Conservation (phyloP, 2,113 vertebrate species). For the Ptilorrhoa leucosticta region DNA sequence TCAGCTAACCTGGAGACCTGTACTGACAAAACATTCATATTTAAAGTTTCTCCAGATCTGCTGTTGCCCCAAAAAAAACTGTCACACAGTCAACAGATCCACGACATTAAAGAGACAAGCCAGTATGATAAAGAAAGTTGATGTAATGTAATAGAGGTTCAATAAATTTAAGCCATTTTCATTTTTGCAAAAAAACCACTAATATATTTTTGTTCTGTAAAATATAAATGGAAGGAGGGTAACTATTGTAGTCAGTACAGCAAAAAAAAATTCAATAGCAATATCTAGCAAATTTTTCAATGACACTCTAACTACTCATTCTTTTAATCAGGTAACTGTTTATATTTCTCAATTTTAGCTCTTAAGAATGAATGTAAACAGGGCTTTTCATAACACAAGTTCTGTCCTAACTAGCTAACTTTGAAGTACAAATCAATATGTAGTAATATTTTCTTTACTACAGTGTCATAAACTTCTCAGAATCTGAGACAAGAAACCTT, state of each 20-base stretch:
- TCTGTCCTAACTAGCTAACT: background rate
- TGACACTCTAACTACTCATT: background rate
- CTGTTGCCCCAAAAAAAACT: background rate
- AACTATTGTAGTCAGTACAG: background rate
- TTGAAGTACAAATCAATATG: background rate
- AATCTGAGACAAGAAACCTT: background rate
- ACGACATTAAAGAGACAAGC: background rate
- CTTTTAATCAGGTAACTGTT: background rate
- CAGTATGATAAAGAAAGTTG: background rate
- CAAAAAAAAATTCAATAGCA: background rate
- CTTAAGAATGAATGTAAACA: background rate
- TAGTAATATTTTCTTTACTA: background rate
- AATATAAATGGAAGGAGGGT: background rate
- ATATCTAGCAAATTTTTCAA: background rate
- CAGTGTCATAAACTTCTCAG: background rate
- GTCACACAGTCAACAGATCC: background rate
- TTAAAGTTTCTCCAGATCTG: background rate
- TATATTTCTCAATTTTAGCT: background rate
- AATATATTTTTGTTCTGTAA: background rate
- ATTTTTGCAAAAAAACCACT: background rate
- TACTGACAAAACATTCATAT: background rate
- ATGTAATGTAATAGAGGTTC: background rate
- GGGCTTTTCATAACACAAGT: background rate
- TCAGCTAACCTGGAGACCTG: slow-evolving; percentile 92
- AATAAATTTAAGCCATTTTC: background rate